Conservation (phyloP, 2,113 vertebrate species). For the Sebastes schlegelii region DNA sequence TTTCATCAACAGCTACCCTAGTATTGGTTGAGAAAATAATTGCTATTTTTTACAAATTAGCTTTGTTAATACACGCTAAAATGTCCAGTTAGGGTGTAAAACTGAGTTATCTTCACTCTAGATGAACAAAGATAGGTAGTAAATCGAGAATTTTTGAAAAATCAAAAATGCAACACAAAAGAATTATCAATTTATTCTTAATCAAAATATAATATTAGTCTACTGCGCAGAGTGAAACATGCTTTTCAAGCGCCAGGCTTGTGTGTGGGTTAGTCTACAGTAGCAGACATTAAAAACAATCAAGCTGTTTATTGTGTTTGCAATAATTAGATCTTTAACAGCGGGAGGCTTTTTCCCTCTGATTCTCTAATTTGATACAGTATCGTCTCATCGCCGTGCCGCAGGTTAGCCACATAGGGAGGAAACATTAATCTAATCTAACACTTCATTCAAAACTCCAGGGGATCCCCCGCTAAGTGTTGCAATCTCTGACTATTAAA, state of each 20-base stretch:
- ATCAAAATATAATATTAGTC: background rate
- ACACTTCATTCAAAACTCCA: slow-evolving; percentile 80
- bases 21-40: background rate
- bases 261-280: slow-evolving; percentile 1
- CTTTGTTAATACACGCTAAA: background rate
- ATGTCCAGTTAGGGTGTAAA: background rate
- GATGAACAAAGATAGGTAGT: background rate
- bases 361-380: slow-evolving; percentile 80
- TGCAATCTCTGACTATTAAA: slow-evolving; percentile 72
- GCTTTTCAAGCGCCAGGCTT: slow-evolving; percentile 9
- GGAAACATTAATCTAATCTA: slow-evolving; percentile 79
- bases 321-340: slow-evolving; percentile 80
- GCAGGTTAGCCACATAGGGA: slow-evolving; percentile 77
- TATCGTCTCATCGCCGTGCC: slow-evolving; percentile 58
- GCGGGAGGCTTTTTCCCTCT: slow-evolving; percentile 63
- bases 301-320: slow-evolving; percentile 81
- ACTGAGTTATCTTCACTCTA: background rate
- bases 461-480: slow-evolving; percentile 74
- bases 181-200: background rate
- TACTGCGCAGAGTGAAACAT: background rate
- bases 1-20: background rate
- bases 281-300: slow-evolving; percentile 74
- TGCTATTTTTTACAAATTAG: background rate
- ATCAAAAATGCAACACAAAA: background rate
- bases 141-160: background rate